phyloP scores from a whole-genome alignment of 2,113 vertebrate genomes.

The Murina feae region DNA sequence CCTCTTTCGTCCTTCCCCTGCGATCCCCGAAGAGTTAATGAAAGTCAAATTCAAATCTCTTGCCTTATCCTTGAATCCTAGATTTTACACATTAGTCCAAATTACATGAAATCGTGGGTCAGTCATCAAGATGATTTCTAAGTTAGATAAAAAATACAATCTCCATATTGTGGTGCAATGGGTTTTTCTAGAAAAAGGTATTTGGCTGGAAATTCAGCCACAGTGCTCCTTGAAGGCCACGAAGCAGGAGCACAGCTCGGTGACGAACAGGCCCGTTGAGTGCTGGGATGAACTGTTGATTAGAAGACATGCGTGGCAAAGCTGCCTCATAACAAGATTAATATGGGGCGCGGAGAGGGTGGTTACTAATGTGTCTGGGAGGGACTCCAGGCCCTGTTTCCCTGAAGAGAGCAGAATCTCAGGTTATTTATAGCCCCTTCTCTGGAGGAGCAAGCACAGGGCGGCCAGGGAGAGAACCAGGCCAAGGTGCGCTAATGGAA shows the following conservation, averaged over 20 bases:
- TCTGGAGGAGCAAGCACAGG: slow-evolving; percentile 41
- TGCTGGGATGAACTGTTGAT: background rate
- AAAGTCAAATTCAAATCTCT: background rate
- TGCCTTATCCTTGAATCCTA: background rate
- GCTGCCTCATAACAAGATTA: slow-evolving; percentile 48
- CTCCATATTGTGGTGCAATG: background rate
- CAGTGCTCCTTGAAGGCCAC: background rate
- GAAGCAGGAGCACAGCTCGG: background rate
- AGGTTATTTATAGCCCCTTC: slow-evolving; percentile 65
- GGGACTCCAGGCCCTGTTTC: background rate
- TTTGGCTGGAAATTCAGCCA: background rate
- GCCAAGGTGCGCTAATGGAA: slow-evolving; percentile 54
- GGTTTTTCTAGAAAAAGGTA: slow-evolving; percentile 13
- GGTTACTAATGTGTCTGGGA: slow-evolving; percentile 42
- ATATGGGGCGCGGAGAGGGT: slow-evolving; percentile 14
- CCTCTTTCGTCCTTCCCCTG: background rate
- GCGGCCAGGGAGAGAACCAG: background rate
- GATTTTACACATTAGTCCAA: background rate
- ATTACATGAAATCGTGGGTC: no score
- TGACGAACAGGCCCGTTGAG: background rate
- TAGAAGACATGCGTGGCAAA: background rate
- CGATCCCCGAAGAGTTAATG: background rate
- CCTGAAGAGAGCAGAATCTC: slow-evolving; percentile 39
- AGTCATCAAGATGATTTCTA: background rate
- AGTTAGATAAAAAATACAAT: background rate